Evolutionary conservation across 2,797 vertebrate genomes (phyloP).

Genomic region (Siniperca scherzeri): DNA sequence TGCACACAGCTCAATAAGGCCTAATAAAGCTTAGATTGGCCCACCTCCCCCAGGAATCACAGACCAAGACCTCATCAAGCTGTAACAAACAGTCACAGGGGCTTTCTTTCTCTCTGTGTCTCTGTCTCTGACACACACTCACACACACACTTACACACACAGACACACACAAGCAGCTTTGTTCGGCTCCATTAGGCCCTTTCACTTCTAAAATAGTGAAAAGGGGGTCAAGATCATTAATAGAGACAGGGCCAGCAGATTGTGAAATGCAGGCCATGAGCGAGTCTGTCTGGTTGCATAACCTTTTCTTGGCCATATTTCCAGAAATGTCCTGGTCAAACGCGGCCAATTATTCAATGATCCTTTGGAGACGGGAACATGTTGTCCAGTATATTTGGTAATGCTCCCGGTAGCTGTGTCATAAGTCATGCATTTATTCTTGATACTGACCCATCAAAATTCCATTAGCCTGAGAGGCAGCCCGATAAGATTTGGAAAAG

Average conservation of each 20-base stretch:
- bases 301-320: conserved; percentile 78
- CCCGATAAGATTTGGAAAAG: conserved; percentile 69
- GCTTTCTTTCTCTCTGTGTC: conserved; percentile 60
- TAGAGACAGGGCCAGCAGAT: conserved; percentile 76
- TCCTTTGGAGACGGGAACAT: conserved; percentile 74
- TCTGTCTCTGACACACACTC: conserved; percentile 54
- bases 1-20: conserved; percentile 79
- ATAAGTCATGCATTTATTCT: conserved; percentile 77
- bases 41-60: conserved; percentile 92
- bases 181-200: conserved; percentile 80
- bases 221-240: conserved; percentile 81
- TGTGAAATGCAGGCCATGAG: conserved; percentile 79
- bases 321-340: conserved; percentile 78
- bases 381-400: conserved; percentile 77
- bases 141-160: conserved; percentile 30
- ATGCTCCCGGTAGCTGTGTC: conserved; percentile 72
- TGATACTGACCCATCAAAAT: conserved; percentile 78
- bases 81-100: conserved; percentile 78
- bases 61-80: conserved; percentile 96
- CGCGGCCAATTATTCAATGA: conserved; percentile 78
- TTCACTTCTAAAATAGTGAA: conserved; percentile 76
- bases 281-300: conserved; percentile 74
- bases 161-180: conserved; percentile 67
- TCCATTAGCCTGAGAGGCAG: conserved; percentile 74
- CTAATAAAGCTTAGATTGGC: conserved; percentile 85